Conservation (phyloP, 2,797 vertebrate genomes). For the Esox lucius region DNA sequence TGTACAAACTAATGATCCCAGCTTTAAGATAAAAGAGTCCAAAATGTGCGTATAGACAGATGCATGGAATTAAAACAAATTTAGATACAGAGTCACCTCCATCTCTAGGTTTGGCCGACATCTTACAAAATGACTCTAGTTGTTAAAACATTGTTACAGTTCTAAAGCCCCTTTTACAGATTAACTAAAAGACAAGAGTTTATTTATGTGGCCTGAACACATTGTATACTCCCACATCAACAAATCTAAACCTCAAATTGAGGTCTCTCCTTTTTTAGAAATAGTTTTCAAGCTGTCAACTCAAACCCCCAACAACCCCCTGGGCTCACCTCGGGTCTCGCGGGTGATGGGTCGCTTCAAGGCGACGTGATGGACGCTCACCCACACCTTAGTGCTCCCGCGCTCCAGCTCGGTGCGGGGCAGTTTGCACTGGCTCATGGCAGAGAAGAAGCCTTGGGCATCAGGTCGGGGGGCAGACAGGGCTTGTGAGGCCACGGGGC, state of each 20-base stretch:
- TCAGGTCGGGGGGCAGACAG: conserved; percentile 74
- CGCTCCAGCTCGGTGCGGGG: conserved; percentile 69
- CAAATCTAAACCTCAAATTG: not conserved
- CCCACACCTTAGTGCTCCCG: conserved; percentile 76
- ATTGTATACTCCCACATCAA: not conserved
- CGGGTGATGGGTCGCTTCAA: conserved; percentile 74
- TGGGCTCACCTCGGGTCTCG: conserved; percentile 70
- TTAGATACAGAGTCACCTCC: too few species aligned
- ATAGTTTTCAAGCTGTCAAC: not conserved
- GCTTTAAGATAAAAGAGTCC: too few species aligned
- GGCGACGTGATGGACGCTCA: conserved; percentile 76
- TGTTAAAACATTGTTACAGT: too few species aligned
- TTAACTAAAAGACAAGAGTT: too few species aligned
- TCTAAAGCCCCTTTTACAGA: not conserved
- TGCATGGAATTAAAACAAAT: too few species aligned
- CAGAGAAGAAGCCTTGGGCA: conserved; percentile 75
- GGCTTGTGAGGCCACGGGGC: conserved; percentile 73
- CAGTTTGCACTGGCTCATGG: conserved; percentile 77
- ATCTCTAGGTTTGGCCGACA: not conserved
- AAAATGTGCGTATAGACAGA: too few species aligned
- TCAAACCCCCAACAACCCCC: not conserved
- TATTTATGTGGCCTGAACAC: not conserved
- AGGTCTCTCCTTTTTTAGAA: not conserved
- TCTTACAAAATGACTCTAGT: not conserved
- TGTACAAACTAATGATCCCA: too few species aligned